Evolutionary conservation across 1,140 invertebrate species (phyloP), one percentile per base, ranked within the genome.

Genomic region (Drosophila auraria): DNA sequence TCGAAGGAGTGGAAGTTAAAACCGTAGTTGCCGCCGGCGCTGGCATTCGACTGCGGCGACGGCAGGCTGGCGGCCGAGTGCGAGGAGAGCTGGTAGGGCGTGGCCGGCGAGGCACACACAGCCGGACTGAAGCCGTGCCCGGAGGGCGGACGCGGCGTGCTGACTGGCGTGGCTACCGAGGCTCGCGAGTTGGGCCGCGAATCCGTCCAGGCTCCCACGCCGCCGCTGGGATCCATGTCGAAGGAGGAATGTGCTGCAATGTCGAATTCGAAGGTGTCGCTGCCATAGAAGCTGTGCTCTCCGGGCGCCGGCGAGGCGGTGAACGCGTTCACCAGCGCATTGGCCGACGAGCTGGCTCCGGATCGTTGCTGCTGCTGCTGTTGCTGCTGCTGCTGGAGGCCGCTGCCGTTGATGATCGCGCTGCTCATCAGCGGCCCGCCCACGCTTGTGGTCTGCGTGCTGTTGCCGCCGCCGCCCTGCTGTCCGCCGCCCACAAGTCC

Each of bases 341-440:
- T 70, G 11, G 73, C 74, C 68, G 78, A 80, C 36, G 78, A 83
- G 65, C 80, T 73, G 93, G 94, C 42, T 20, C 68, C 50, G 87
- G 83, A 69, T 84, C 93, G 73, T 83, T 42, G 91, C 71, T 23
- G 79, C 61, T 38, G 73, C 50, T 76, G 69, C 44, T 72, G 74
- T 8, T 69, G 53, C 17, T 63, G 50, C 42, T 66, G 80, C 47
- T 77, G 74, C 49, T 83, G 82, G 57, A 89, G 58, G 0, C 91
- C 95, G 82, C 95, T 96, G 11, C 95, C 95, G 86, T 96, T 96
- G 17, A 95, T 94, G 40, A 95, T 94, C 25, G 95, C 94, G 36
- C 95, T 95, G 9, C 95, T 94, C 95, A 96, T 95, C 36, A 96
- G 91, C 0, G 95, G 95, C 0, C 95, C 95, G 40, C 95, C 95